A percentile compares a stretch with the other conserved stretches of the same genome.
These are phyloP conservation scores for Gymnogyps californianus DNA, from an alignment of 2,113 vertebrate genomes.

Conservation along the genomic window DNA sequence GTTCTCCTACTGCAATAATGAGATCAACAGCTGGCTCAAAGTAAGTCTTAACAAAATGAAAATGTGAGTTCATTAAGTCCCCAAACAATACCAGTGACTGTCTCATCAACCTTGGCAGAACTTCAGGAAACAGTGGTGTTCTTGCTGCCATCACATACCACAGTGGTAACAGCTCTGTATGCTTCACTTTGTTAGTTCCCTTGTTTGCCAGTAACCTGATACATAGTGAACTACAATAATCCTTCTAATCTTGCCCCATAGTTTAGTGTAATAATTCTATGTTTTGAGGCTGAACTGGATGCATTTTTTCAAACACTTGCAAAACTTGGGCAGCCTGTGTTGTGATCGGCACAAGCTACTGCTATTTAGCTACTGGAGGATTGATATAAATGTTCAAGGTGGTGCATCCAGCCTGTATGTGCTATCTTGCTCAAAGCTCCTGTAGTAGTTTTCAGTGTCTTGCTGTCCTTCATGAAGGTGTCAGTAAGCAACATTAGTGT, in stretches of 20 bases:
- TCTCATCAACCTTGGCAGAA: neutral
- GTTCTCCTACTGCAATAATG: neutral
- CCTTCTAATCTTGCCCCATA: neutral
- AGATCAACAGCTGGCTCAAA: constrained; percentile 9
- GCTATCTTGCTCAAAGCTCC: neutral
- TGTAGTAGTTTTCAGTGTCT: neutral
- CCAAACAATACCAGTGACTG: neutral
- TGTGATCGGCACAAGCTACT: neutral
- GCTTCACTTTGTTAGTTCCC: neutral
- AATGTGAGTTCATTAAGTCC: neutral
- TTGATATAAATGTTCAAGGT: neutral
- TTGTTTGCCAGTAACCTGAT: neutral
- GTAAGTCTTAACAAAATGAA: neutral
- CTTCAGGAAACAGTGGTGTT: neutral
- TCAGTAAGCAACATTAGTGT: neutral
- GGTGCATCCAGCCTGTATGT: neutral
- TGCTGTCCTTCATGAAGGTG: neutral
- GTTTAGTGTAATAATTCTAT: neutral
- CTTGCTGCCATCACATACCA: neutral
- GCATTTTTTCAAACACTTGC: neutral
- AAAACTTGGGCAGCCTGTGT: neutral
- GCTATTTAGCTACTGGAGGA: neutral
- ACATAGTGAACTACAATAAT: neutral
- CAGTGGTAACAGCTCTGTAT: neutral
- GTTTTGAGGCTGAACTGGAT: neutral